phyloP scores from a whole-genome alignment of 2,113 vertebrate genomes.

The Phylloscopus trochiloides region DNA sequence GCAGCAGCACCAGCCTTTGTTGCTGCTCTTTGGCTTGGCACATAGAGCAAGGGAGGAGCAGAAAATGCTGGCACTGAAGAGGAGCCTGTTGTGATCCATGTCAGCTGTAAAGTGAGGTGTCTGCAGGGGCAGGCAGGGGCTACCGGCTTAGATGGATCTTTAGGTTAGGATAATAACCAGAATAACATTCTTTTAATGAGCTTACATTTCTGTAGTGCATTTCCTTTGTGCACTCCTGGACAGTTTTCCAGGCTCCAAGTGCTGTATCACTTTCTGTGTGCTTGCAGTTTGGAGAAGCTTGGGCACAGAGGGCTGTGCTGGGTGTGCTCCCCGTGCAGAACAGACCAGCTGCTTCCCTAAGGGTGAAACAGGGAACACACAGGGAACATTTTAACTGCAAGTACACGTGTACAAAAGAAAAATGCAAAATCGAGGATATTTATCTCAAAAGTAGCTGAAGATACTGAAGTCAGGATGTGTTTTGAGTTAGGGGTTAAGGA shows the following conservation, averaged over 20 bases:
- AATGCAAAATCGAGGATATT: background rate
- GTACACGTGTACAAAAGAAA: background rate
- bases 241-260: background rate
- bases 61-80: background rate
- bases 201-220: background rate
- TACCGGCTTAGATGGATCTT: background rate
- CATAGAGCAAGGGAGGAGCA: background rate
- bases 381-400: background rate
- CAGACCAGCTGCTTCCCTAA: background rate
- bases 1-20: constrained; percentile 43
- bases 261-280: background rate
- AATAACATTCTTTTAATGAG: background rate
- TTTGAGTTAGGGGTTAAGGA: background rate
- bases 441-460: background rate
- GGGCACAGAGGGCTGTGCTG: background rate
- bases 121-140: background rate
- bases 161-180: background rate
- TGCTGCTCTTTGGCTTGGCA: constrained; percentile 31
- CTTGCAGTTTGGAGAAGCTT: background rate
- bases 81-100: background rate
- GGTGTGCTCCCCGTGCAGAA: background rate
- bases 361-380: background rate
- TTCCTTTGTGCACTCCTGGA: background rate
- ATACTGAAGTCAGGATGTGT: background rate
- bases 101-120: background rate